These are phyloP conservation scores for Athene cunicularia DNA, from an alignment of 2,113 vertebrate genomes.

Conservation along the genomic window DNA sequence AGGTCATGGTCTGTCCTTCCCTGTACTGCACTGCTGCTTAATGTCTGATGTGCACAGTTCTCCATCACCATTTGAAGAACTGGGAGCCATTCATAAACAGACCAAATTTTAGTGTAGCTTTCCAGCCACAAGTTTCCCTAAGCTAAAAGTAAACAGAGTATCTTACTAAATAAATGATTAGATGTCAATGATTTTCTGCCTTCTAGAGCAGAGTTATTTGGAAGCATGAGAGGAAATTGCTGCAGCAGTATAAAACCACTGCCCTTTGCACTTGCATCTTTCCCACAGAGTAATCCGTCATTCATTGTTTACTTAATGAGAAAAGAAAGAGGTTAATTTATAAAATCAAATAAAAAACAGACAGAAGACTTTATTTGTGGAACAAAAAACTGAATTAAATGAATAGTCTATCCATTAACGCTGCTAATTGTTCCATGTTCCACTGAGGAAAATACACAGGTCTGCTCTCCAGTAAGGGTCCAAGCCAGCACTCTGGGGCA, in stretches of 20 bases:
- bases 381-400: conserved; percentile 50
- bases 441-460: neutral
- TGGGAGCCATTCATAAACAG: neutral
- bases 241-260: conserved; percentile 49
- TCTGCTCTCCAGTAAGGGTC: neutral
- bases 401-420: conserved; percentile 16
- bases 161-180: conserved; percentile 68
- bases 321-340: conserved; percentile 69
- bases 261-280: conserved; percentile 44
- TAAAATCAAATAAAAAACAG: conserved; percentile 52
- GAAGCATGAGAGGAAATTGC: conserved; percentile 40
- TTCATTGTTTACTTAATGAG: conserved; percentile 62
- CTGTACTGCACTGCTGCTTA: accelerated
- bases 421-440: neutral
- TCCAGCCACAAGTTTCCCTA: conserved; percentile 55
- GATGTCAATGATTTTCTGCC: conserved; percentile 68
- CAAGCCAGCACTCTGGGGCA: neutral
- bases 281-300: conserved; percentile 50
- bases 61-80: neutral
- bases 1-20: neutral
- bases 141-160: conserved; percentile 44
- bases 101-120: conserved; percentile 17
- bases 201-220: conserved; percentile 41
- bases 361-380: conserved; percentile 58
- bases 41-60: neutral